Evolutionary conservation across 2,113 vertebrate species (phyloP).

Genomic region (Artemisiospiza belli): DNA sequence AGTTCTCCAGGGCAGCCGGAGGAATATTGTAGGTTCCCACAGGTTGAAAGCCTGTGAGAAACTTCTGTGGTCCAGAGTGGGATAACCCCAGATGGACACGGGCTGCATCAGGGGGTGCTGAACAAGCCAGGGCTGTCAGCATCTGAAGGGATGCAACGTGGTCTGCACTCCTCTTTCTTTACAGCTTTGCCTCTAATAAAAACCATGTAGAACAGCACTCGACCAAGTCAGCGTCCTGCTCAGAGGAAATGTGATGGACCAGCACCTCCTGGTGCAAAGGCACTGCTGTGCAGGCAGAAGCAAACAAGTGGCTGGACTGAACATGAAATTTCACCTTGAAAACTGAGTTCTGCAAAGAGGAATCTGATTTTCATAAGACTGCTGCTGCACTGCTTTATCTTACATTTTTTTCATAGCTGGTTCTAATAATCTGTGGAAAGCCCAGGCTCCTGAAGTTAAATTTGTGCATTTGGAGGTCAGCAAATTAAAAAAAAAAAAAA

Average conservation of each 20-base stretch:
- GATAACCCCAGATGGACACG: accelerated
- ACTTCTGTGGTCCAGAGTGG: not conserved
- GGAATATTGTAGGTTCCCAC: too few relatives aligned
- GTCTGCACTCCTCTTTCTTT: not conserved
- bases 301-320: not conserved
- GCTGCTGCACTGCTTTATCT: not conserved
- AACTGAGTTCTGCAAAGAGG: not conserved
- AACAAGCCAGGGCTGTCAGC: not conserved
- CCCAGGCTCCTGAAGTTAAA: not conserved
- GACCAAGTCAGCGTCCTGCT: not conserved
- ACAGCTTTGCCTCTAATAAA: not conserved
- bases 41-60: not conserved
- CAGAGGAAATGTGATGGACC: not conserved
- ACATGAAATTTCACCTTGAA: not conserved
- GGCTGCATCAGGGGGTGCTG: not conserved
- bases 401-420: not conserved
- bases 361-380: not conserved
- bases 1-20: too few relatives aligned
- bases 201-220: not conserved
- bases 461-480: not conserved
- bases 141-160: not conserved
- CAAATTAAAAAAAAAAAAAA: not conserved
- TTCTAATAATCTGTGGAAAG: not conserved
- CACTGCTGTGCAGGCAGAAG: not conserved
- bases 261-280: slow-evolving; percentile 23